Evolutionary conservation across 2,797 vertebrate species (phyloP), one percentile per base, ranked within the genome.

Genomic region (Ctenopoma kingsleyae): DNA sequence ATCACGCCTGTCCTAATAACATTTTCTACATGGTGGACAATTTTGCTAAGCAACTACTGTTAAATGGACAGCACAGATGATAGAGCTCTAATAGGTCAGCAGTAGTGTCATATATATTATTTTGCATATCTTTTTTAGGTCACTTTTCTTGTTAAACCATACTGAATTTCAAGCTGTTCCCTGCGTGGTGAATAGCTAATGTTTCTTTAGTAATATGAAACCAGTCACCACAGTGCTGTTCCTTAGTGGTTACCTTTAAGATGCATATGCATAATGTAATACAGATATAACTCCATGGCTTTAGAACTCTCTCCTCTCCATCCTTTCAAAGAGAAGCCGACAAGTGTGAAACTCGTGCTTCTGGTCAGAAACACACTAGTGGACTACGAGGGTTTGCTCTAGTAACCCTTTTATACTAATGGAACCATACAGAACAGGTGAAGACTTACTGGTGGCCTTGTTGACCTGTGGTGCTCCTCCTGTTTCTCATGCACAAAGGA

Each of bases 331-430:
- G 8, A 59, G 36, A 53, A 48, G 25, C 19, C 5, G 1, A 32
- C 20, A 17, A 6, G 17, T 43, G 32, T 20, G 54, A 17, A 2
- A 16, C 38, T n/a, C 43, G 27, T 40, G 30, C 20, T 43, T 66
- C n/a, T 66, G 40, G 7, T 48, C n/a, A 25, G 36, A 56, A 47
- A 46, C 71, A 30, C 27, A 40, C 11, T 12, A 16, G 20, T 32
- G 32, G 40, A 41, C 17, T 55, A 7, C 27, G 7, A 20, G 32
- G 44, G 44, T 35, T 22, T n/a, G 27, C 11, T 36, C 35, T 38
- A 32, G 30, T 32, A 22, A 51, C 15, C 17, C 17, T 23, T 19
- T 64, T 27, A 22, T 30, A 43, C 41, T 64, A n/a, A 66, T 46
- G 17, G 36, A 11, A 13, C 27, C 19, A 44, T 15, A 35, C 15